phyloP scores from a whole-genome alignment of 2,888 invertebrate genomes.

The Metopia argyrocephala region DNA sequence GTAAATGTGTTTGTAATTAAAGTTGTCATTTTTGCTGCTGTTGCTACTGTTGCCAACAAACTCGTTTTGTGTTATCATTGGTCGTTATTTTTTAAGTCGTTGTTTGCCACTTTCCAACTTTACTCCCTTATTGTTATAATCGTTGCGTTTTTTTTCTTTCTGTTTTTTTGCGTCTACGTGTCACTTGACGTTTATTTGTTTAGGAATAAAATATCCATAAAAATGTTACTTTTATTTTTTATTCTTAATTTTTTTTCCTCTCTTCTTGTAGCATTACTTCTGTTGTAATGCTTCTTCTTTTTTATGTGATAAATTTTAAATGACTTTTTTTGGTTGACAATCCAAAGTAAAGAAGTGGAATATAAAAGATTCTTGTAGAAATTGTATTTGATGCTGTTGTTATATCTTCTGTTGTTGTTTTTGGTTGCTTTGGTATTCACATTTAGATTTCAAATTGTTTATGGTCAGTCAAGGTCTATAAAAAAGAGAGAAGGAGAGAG shows the following conservation, averaged over 20 bases:
- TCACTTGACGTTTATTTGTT: not conserved
- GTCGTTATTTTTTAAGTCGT: not conserved
- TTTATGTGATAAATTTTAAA: not conserved
- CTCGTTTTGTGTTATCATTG: no score
- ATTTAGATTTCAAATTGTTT: no score
- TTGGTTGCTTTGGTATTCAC: no score
- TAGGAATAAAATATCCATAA: not conserved
- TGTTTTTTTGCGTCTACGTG: not conserved
- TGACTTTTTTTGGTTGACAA: not conserved
- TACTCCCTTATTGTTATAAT: not conserved
- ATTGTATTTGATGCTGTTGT: not conserved
- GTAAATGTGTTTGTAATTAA: not conserved
- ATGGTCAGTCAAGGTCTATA: no score
- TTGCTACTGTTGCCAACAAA: no score
- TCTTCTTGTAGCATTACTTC: not conserved
- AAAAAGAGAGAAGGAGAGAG: no score
- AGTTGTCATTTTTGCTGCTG: constrained; percentile 13
- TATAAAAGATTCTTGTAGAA: no score
- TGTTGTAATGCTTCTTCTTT: not conserved
- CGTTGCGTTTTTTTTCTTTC: not conserved
- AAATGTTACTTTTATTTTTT: not conserved
- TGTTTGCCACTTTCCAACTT: not conserved
- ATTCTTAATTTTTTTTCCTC: not conserved
- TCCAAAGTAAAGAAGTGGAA: not conserved
- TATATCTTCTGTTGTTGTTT: no score